These are phyloP conservation scores for Carcinoscorpius rotundicauda DNA, from an alignment of 1,140 invertebrate genomes.

Conservation along the genomic window DNA sequence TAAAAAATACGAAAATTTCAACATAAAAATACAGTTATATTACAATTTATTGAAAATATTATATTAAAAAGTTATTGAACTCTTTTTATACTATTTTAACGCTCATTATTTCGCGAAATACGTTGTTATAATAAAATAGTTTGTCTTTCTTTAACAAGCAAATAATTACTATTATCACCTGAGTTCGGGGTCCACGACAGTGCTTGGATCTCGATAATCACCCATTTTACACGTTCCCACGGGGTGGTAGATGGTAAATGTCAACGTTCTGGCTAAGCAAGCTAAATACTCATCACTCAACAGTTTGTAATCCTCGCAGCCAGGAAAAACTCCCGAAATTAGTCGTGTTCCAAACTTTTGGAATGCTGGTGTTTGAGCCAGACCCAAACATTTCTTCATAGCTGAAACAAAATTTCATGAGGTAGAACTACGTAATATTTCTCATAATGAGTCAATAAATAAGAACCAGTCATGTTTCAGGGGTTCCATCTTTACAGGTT, in stretches of 20 bases:
- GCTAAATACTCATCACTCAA: conserved; percentile 59
- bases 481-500: too few relatives aligned
- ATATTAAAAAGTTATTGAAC: too few relatives aligned
- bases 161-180: conserved; percentile 23
- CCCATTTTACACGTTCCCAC: conserved; percentile 62
- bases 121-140: too few relatives aligned
- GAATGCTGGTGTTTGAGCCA: conserved; percentile 46
- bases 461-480: too few relatives aligned
- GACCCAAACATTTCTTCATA: conserved; percentile 43
- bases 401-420: conserved; percentile 28
- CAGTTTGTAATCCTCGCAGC: conserved; percentile 56
- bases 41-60: too few relatives aligned
- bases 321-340: conserved; percentile 42
- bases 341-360: conserved; percentile 28
- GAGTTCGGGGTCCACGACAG: conserved; percentile 59
- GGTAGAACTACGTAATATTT: too few relatives aligned
- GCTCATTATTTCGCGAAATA: too few relatives aligned
- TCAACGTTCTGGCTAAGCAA: conserved; percentile 56
- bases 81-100: too few relatives aligned
- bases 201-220: conserved; percentile 45
- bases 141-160: too few relatives aligned
- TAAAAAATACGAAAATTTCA: too few relatives aligned
- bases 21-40: too few relatives aligned
- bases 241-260: conserved; percentile 61
- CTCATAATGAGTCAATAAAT: too few relatives aligned